Base-by-base conservation (phyloP, 2,113 vertebrate genomes). In the Sylvilagus bachmani region DNA sequence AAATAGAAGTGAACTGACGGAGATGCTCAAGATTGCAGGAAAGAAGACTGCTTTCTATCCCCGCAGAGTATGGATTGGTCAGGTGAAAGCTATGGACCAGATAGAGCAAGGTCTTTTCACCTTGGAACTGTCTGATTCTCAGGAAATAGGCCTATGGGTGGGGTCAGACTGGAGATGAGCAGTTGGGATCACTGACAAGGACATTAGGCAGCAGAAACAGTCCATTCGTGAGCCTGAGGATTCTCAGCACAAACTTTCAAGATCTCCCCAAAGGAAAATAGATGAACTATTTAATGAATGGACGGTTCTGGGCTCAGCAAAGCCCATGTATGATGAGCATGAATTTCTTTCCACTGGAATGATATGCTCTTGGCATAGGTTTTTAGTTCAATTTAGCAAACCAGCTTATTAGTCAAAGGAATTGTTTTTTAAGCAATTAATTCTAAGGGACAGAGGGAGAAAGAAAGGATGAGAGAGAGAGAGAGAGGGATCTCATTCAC, bases 321-420 rank as follows among this genome's bases (percentile, higher is more conserved):
- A 77, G 49, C 7, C 22, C 10, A 77, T n/a, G 55, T 22, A 69
- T 79, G 44, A 74, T 2, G 3, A 53, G 66, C 9, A 25, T 2
- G n/a, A 66, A 64, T 61, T 69, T 22, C 10, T 19, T 69, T 58
- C 90, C n/a, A n/a, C 36, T 38, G 10, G 19, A 27, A 31, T 33
- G 31, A 14, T 51, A 78, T 89, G 51, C 81, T 86, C 29, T 94
- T 61, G 44, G 64, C 29, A 24, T 16, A 53, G 16, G 70, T 24
- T 93, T 86, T 91, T 38, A 70, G 27, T 69, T 89, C 33, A 55
- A 51, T 4, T 27, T 44, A 84, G 29, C 16, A 94, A 71, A 89
- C 19, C 21, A 29, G 22, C 71, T 66, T 33, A 70, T 58, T 51
- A n/a, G 58, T 13, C 19, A 21, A 0, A 17, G 24, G 14, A 71